Evolutionary conservation across 30 jellyfish, hydroid and myxozoan genomes (phyloP).

Genomic region (Hydractinia symbiolongicarpus): DNA sequence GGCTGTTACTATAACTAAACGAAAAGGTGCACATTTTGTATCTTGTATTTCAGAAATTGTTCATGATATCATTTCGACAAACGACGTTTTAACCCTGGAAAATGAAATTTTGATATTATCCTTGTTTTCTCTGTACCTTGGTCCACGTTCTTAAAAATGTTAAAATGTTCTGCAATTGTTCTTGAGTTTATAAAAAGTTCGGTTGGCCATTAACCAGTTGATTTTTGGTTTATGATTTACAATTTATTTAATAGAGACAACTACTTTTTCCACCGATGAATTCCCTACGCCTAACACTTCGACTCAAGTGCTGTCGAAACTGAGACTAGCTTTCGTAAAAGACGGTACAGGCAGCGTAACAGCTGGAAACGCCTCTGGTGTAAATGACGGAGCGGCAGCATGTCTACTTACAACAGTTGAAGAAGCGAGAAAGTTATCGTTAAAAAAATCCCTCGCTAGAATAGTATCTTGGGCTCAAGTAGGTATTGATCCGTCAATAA

Average conservation of each 20-base stretch:
- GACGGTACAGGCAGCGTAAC: slow-evolving; percentile 81
- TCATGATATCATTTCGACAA: too few species aligned
- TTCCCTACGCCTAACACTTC: slow-evolving; percentile 76
- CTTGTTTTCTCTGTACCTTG: too few species aligned
- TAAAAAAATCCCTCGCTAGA: slow-evolving; percentile 59
- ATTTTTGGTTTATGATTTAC: not conserved
- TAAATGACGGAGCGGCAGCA: slow-evolving; percentile 98
- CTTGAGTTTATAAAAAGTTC: not conserved
- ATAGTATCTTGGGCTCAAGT: slow-evolving; percentile 87
- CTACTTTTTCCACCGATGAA: slow-evolving; percentile 41
- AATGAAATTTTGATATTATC: too few species aligned
- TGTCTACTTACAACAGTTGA: slow-evolving; percentile 47
- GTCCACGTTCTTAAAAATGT: too few species aligned
- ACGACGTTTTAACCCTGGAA: too few species aligned
- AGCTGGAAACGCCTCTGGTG: slow-evolving; percentile 92
- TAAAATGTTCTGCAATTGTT: too few species aligned
- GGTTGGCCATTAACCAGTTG: not conserved
- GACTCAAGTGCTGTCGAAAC: slow-evolving; percentile 31
- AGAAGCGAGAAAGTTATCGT: slow-evolving; percentile 18
- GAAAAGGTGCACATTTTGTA: slow-evolving; percentile 42
- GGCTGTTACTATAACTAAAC: slow-evolving; percentile 42
- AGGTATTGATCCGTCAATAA: slow-evolving; percentile 87
- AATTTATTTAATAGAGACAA: slow-evolving; percentile 25
- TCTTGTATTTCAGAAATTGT: too few species aligned
- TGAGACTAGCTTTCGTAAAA: slow-evolving; percentile 59